A percentile compares a stretch with the other conserved stretches of the same genome.
These are phyloP conservation scores for Anaspis maculata DNA, from an alignment of 2,888 invertebrate species.

Conservation along the genomic window DNA sequence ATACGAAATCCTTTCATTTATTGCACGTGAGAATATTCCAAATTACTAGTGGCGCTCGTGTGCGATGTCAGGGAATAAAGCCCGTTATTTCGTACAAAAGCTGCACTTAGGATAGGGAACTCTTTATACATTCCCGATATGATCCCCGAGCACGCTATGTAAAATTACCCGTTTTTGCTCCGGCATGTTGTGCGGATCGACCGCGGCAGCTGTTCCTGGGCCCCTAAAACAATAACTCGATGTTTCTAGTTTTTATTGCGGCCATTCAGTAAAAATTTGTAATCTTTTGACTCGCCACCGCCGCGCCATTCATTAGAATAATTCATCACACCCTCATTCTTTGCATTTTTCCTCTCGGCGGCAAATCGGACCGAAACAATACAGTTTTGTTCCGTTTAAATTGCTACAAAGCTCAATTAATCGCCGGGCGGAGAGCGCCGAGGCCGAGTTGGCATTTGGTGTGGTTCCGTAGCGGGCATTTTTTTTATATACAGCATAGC, in stretches of 20 bases:
- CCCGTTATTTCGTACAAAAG: conserved; percentile 7
- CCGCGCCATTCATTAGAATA: too few relatives aligned
- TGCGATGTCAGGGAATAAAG: conserved; percentile 7
- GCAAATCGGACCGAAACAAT: too few relatives aligned
- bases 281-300: too few relatives aligned
- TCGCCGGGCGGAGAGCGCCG: too few relatives aligned
- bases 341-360: too few relatives aligned
- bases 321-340: too few relatives aligned
- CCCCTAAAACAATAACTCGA: conserved; percentile 5
- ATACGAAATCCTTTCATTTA: conserved; percentile 4
- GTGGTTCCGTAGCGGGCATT: too few relatives aligned
- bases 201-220: conserved; percentile 10
- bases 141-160: conserved; percentile 11
- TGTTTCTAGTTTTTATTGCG: conserved; percentile 5
- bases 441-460: too few relatives aligned
- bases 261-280: too few relatives aligned
- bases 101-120: conserved; percentile 10
- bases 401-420: too few relatives aligned
- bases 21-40: conserved; percentile 7
- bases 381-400: conserved; percentile 4
- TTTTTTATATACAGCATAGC: too few relatives aligned
- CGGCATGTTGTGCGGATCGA: conserved; percentile 8
- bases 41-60: conserved; percentile 5
- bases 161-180: conserved; percentile 10
- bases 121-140: conserved; percentile 11